Conservation (phyloP, 2,888 invertebrate genomes). For the Lepidonotus clava region DNA sequence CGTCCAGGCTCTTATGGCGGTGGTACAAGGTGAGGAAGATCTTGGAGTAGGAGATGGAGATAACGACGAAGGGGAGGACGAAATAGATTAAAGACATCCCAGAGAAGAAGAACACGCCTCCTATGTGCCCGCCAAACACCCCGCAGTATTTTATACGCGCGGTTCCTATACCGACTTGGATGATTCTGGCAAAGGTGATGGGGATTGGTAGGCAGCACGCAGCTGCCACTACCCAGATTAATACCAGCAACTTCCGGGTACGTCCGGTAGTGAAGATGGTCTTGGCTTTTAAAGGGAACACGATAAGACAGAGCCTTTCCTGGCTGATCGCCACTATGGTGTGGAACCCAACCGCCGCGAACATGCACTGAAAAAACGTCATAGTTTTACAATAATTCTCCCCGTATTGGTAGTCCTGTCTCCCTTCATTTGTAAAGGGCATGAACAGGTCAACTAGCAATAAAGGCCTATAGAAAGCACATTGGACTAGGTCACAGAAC, state of each 20-base stretch:
- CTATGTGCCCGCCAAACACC: not conserved
- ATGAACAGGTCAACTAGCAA: conserved; percentile 55
- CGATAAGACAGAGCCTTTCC: conserved; percentile 76
- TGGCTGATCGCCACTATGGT: conserved; percentile 59
- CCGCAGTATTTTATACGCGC: conserved; percentile 46
- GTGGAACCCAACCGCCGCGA: conserved; percentile 60
- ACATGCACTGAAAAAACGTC: conserved; percentile 53
- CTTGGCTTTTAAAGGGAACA: conserved; percentile 82
- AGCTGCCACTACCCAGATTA: conserved; percentile 81
- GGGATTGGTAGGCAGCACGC: conserved; percentile 55
- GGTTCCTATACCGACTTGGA: not conserved
- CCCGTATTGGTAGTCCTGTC: not conserved
- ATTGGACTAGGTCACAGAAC: conserved; percentile 59
- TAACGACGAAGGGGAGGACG: conserved; percentile 47
- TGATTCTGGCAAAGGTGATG: conserved; percentile 29
- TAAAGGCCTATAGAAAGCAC: conserved; percentile 55
- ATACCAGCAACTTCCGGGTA: conserved; percentile 80
- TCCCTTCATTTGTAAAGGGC: not conserved
- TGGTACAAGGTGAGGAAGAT: conserved; percentile 58
- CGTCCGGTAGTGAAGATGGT: conserved; percentile 81
- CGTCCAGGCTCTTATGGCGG: not conserved
- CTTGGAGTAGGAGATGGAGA: conserved; percentile 53
- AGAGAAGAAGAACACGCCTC: conserved; percentile 36
- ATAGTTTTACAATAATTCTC: conserved; percentile 10
- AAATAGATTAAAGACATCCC: conserved; percentile 56